These are phyloP conservation scores for Aix galericulata DNA, from an alignment of 2,113 vertebrate species.

Conservation along the genomic window DNA sequence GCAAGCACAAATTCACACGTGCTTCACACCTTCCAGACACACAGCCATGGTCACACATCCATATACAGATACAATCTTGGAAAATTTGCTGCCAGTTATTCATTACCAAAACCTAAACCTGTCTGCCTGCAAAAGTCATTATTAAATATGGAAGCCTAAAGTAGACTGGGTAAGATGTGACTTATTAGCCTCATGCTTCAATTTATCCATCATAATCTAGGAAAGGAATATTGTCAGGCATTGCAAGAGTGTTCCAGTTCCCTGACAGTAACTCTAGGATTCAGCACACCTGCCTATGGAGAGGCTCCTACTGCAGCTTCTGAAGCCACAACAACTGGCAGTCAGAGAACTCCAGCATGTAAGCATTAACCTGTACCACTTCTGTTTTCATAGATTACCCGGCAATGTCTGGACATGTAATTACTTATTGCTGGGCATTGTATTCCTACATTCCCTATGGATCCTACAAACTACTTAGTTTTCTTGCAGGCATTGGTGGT, in stretches of 20 bases:
- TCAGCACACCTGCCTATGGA: not conserved
- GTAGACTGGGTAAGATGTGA: not conserved
- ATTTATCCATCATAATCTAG: not conserved
- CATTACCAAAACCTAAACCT: not conserved
- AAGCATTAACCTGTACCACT: not conserved
- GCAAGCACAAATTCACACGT: not conserved
- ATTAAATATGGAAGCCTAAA: not conserved
- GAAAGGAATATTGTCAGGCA: not conserved
- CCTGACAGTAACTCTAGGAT: not conserved
- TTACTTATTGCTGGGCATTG: not conserved
- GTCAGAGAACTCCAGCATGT: not conserved
- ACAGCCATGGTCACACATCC: not conserved
- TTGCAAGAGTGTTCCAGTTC: not conserved
- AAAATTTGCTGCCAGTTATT: not conserved
- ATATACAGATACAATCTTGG: not conserved
- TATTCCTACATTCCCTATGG: not conserved
- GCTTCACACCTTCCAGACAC: not conserved
- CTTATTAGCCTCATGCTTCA: not conserved
- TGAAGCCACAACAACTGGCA: not conserved
- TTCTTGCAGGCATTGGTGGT: not conserved
- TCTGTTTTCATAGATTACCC: not conserved
- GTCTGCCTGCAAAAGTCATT: constrained; percentile 11
- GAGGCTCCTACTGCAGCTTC: not conserved
- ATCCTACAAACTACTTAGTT: not conserved
- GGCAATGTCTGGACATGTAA: not conserved